phyloP scores from a whole-genome alignment of 2,797 vertebrate species.

The Meda fulgida region DNA sequence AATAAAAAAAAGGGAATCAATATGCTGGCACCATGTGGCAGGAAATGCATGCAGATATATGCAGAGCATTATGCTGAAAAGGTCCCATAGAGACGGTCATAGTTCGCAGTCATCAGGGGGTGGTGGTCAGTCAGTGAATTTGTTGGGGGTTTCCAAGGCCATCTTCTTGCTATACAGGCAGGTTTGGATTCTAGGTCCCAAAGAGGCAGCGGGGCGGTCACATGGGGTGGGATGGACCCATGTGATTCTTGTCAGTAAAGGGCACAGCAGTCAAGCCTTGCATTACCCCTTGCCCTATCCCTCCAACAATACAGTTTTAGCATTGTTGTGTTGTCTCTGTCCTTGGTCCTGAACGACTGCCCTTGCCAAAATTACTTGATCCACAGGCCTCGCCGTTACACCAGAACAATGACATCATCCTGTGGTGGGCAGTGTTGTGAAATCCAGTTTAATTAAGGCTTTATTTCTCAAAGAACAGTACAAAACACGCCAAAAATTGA shows the following conservation, averaged over 20 bases:
- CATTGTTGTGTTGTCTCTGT: constrained; percentile 1
- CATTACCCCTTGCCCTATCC: background rate
- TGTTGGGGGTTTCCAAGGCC: background rate
- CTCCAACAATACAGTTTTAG: background rate
- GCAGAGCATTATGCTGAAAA: constrained; percentile 17
- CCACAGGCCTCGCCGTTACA: background rate
- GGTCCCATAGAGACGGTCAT: background rate
- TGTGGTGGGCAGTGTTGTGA: constrained; percentile 5
- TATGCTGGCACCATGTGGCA: constrained; percentile 4
- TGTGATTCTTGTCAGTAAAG: constrained; percentile 21
- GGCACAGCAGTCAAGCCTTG: constrained; percentile 11
- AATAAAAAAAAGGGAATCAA: background rate
- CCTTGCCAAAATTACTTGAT: constrained; percentile 15
- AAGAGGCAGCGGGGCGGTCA: background rate
- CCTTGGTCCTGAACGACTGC: constrained; percentile 16
- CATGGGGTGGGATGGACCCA: background rate
- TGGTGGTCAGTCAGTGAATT: background rate
- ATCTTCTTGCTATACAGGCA: background rate
- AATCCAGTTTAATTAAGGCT: constrained; percentile 29
- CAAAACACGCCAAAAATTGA: background rate
- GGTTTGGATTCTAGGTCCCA: background rate
- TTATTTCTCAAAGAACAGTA: constrained; percentile 53
- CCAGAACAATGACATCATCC: constrained; percentile 14
- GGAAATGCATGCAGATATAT: constrained; percentile 25
- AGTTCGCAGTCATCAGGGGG: background rate